Conservation (phyloP, 2,797 vertebrate species). For the Schizopygopsis malacanthus region DNA sequence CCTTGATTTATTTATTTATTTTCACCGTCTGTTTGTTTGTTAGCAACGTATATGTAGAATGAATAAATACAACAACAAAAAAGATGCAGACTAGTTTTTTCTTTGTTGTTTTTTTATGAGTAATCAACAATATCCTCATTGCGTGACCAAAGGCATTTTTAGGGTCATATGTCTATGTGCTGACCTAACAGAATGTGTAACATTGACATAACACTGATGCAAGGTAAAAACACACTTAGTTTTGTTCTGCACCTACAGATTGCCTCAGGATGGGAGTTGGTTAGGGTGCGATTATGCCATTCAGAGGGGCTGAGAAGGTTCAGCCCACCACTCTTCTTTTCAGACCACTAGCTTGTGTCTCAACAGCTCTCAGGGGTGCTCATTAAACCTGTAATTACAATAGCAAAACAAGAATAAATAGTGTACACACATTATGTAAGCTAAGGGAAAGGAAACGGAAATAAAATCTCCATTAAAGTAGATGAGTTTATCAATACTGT, state of each 20-base stretch:
- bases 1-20: neutral
- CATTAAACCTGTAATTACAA: slow-evolving; percentile 30
- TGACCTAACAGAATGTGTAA: neutral
- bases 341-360: neutral
- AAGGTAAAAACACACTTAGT: neutral
- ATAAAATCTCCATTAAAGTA: neutral
- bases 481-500: slow-evolving; percentile 19
- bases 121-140: neutral
- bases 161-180: neutral
- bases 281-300: slow-evolving; percentile 11
- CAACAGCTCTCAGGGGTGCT: slow-evolving; percentile 4
- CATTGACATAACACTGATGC: neutral
- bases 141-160: neutral
- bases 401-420: slow-evolving; percentile 1
- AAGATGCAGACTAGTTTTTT: neutral
- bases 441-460: slow-evolving; percentile 2
- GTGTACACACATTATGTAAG: neutral
- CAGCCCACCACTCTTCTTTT: neutral
- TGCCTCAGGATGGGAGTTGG: slow-evolving; percentile 17
- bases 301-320: neutral
- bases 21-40: neutral
- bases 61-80: neutral
- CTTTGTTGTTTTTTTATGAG: neutral
- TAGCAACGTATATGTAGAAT: neutral
- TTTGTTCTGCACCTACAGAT: neutral